Evolutionary conservation across 2,888 invertebrate species (phyloP).

Genomic region (Graphium colonna): DNA sequence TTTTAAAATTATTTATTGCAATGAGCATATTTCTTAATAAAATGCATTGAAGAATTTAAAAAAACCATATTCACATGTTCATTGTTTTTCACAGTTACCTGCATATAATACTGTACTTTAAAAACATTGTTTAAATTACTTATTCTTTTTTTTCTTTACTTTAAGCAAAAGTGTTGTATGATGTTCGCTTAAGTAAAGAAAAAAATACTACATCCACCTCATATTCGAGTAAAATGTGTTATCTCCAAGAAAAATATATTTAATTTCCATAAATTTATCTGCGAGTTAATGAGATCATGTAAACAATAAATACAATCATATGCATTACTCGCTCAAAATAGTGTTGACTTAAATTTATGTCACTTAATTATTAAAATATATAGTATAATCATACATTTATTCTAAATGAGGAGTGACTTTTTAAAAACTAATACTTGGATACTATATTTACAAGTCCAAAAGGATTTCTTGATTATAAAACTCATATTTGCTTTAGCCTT

Average conservation of each 20-base stretch:
- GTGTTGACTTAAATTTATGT: conserved; percentile 22
- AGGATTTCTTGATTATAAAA: neutral
- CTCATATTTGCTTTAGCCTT: neutral
- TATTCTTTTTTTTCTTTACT: no score
- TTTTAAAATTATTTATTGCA: no score
- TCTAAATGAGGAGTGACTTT: conserved; percentile 33
- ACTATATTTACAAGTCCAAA: conserved; percentile 29
- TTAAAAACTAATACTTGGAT: conserved; percentile 16
- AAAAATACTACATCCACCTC: conserved; percentile 1
- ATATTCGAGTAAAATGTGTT: conserved; percentile 22
- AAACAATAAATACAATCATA: conserved; percentile 38
- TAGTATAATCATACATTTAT: conserved; percentile 23
- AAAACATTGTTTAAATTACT: no score
- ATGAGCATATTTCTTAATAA: neutral
- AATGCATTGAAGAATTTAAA: neutral
- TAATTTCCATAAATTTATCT: conserved; percentile 28
- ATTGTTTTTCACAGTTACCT: neutral
- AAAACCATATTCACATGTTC: no score
- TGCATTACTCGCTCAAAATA: conserved; percentile 28
- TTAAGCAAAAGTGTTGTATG: no score
- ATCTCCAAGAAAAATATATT: conserved; percentile 20
- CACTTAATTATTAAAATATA: conserved; percentile 13
- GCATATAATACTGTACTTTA: conserved; percentile 28
- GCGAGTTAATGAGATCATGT: conserved; percentile 41
- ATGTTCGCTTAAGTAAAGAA: no score